Evolutionary conservation across 2,113 vertebrate species (phyloP).

Genomic region (Gasterosteus nipponicus): DNA sequence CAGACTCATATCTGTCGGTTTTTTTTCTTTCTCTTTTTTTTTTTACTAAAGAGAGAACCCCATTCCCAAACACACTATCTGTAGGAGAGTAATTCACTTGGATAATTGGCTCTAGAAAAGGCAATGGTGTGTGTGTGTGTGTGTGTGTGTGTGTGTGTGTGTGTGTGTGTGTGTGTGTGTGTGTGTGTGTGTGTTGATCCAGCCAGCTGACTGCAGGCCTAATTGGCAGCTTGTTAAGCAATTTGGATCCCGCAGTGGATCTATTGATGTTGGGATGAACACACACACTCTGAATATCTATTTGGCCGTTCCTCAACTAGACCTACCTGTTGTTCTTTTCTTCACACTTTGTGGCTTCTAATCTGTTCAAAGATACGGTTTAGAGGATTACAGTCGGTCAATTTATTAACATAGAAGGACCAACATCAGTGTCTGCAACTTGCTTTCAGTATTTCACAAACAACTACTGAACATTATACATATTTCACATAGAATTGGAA

Average conservation of each 20-base stretch:
- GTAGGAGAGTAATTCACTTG: constrained; percentile 74
- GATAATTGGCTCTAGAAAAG: constrained; percentile 89
- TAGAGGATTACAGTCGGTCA: background rate
- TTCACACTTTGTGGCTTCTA: background rate
- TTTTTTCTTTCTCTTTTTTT: background rate
- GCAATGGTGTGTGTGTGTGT: constrained; percentile 31
- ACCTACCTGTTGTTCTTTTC: background rate
- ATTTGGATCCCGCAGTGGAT: constrained; percentile 85
- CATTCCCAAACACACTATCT: constrained; percentile 2
- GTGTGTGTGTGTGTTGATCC: constrained; percentile 40
- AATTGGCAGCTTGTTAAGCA: constrained; percentile 72
- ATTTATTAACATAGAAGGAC: no score
- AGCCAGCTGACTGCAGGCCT: constrained; percentile 82
- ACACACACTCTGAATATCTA: constrained; percentile 5
- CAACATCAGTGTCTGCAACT: background rate
- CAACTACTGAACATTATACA: background rate
- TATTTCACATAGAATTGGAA: background rate
- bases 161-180: constrained; percentile 2
- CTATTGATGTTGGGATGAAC: constrained; percentile 78
- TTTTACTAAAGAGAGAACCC: background rate
- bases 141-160: constrained; percentile 10
- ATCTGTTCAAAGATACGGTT: background rate
- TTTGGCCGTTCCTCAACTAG: constrained; percentile 17
- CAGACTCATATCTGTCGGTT: background rate
- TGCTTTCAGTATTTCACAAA: background rate